Evolutionary conservation across 2,797 vertebrate species (phyloP), one percentile per base, ranked within the genome.

Genomic region (Xyrichtys novacula): DNA sequence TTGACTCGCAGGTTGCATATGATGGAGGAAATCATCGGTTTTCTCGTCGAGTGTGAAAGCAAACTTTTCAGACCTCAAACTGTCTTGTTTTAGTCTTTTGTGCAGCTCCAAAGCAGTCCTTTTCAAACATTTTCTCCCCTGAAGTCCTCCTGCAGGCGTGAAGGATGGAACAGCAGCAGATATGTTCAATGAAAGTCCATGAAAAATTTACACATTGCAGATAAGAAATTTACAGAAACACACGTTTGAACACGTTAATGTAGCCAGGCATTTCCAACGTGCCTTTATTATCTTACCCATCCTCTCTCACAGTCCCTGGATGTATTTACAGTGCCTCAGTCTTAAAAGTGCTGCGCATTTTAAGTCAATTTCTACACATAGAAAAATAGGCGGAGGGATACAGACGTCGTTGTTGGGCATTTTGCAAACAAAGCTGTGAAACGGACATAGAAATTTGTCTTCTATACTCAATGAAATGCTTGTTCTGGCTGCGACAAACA

Each of bases 321-420:
- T 65, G 43, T 75, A 73, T 89, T 83, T 87, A 88, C 85, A 88
- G 67, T 74, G 79, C 80, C 56, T 78, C 57, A 5, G 58, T 71
- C 85, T 88, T 71, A 77, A 89, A 91, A 88, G 87, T 90, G 88
- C 89, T 72, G 82, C 84, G 85, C 70, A 54, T 68, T 64, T 71
- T 68, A 46, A 81, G 49, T 68, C 76, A 73, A 23, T 88, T 87
- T 91, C 81, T 91, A 92, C 88, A 90, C 47, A 60, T 91, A 91
- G 80, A 91, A 92, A 93, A 91, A 92, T 86, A 89, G 44, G 65
- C 11, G 10, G 1, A n/a, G 46, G 43, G 46, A 12, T 39, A 32
- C 56, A 25, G 47, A 74, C 32, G 19, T 65, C 34, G 20, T 23
- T 58, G 57, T 42, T 65, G 71, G 55, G 50, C 47, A 39, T 70